Evolutionary conservation across 37 sponge, comb jelly and placozoan genomes (phyloP), one percentile per base, ranked within the genome.

Genomic region (Spongia lamella): DNA sequence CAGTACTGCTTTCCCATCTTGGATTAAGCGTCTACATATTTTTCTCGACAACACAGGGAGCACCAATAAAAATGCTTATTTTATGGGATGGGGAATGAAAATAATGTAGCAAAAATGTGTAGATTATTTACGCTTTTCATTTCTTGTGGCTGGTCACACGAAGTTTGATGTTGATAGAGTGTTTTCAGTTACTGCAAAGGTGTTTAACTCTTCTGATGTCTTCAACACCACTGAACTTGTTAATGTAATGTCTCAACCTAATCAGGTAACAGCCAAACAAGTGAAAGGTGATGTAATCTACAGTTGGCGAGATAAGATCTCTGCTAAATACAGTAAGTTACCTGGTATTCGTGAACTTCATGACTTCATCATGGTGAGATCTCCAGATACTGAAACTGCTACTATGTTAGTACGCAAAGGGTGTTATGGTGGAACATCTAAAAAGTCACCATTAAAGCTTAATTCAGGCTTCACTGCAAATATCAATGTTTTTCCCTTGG

Each of bases 91-190:
- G 72, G 62, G 62, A 1, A 69, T 80, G 72, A 72, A 80, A 43
- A 2, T 80, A 13, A 64, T 80, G 1, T 11, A 24, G 15, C 6
- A 30, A 25, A 24, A 32, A 6, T 52, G 4, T 24, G 4, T 80
- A 3, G 64, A 71, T 33, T 31, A 56, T 22, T 20, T 68, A 29
- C 70, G 33, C 59, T 47, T 79, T n/a, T 49, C 64, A 51, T 80
- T 80, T 37, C 38, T 75, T 61, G 66, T 74, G n/a, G 68, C 77
- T 55, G 84, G 84, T 20, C 77, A 83, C 71, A 83, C 84, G 13
- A 83, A 83, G 54, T 83, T 83, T 75, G 56, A 63, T 24, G 70
- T 70, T 69, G 84, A 83, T 76, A 43, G 75, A 7, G 40, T 74
- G 5, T 83, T 83, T 66, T 30, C 76, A 20, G 56, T 25, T 3